Percentiles rank a stretch among this genome's conserved stretches.
phyloP scores from a whole-genome alignment of 1,140 invertebrate species.

The Druon quercuslanigerum region DNA sequence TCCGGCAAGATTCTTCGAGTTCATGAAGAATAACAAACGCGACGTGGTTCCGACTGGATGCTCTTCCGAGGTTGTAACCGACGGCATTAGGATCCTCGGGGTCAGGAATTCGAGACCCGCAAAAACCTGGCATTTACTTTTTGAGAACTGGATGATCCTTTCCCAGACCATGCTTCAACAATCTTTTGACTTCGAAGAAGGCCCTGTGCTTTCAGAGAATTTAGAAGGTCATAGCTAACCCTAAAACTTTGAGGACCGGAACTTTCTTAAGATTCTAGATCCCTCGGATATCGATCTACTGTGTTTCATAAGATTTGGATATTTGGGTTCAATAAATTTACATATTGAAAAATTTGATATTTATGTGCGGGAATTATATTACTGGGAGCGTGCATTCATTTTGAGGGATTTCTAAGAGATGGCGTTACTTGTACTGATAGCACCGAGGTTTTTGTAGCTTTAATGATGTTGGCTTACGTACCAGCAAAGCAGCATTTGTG shows the following conservation, averaged over 20 bases:
- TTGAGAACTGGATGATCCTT: constrained; percentile 49
- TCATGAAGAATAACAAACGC: constrained; percentile 50
- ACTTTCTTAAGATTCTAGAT: constrained; percentile 23
- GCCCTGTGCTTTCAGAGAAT: neutral
- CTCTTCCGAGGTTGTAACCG: constrained; percentile 50
- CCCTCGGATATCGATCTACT: constrained; percentile 24
- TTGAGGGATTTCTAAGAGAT: no score
- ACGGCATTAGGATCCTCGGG: constrained; percentile 41
- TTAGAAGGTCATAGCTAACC: neutral
- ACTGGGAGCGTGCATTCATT: no score
- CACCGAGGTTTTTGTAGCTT: no score
- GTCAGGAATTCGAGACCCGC: constrained; percentile 56
- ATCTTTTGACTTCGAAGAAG: constrained; percentile 3
- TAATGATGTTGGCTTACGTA: no score
- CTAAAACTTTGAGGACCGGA: constrained; percentile 8
- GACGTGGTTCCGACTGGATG: constrained; percentile 60
- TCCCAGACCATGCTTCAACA: constrained; percentile 44
- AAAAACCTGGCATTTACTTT: constrained; percentile 58
- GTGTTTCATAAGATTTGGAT: constrained; percentile 2
- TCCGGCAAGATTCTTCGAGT: constrained; percentile 50
- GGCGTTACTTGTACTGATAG: no score
- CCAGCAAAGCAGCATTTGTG: no score
- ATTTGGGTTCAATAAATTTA: neutral
- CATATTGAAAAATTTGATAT: neutral
- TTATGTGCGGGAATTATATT: neutral